Evolutionary conservation across 2,888 invertebrate species (phyloP), one percentile per base, ranked within the genome.

Genomic region (Lobophora halterata): DNA sequence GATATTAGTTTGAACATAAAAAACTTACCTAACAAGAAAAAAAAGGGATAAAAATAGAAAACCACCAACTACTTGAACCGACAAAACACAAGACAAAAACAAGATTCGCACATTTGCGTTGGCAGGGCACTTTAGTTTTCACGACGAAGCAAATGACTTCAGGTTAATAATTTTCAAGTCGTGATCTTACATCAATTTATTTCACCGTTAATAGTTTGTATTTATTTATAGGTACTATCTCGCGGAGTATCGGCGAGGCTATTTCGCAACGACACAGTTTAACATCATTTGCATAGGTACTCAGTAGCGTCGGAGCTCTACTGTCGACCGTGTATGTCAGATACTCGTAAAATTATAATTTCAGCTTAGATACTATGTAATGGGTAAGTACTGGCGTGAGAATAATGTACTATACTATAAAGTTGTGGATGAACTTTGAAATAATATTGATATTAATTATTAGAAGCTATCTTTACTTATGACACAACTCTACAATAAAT

Each of bases 181-280:
- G 82, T 81, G 79, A 80, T 80, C 77, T 79, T 68, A 71, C 77
- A 78, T 79, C 77, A 78, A 72, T 76, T 73, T 80, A 79, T 76
- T 80, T 77, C 71, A 65, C 70, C 72, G 76, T 73, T 79, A 79
- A 79, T 73, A 75, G 77, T 73, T 64, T 70, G 79, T 77, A 77
- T 79, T 79, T 81, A 82, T 83, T 83, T 80, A 78, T 76, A 71
- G 74, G 71, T 76, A 79, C 78, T 79, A 81, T 79, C 71, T 74
- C 69, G 76, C 72, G 68, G 5, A 17, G 29, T 73, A 79, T 79
- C 74, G 75, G 70, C 58, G 64, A 66, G 47, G 64, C 66, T 60
- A 69, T 85, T 76, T 81, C 76, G 80, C 65, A 83, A 85, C 60
- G 55, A 40, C 48, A 67, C 69, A 70, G 72, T 73, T 70, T 73